phyloP scores from a whole-genome alignment of 2,797 vertebrate genomes.

The Steatocranus sp. region DNA sequence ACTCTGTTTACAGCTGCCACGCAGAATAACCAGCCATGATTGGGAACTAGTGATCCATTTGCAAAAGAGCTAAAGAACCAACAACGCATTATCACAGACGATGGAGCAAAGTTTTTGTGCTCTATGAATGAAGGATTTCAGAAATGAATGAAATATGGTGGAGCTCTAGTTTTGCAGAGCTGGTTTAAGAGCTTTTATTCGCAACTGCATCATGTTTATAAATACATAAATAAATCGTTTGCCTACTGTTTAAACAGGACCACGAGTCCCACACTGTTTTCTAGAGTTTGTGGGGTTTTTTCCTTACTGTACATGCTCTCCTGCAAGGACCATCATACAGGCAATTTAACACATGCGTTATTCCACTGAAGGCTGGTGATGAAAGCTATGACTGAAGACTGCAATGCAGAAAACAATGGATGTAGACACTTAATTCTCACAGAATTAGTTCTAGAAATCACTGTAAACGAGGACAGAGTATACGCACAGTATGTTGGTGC shows the following conservation, averaged over 20 bases:
- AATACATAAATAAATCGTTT: not conserved
- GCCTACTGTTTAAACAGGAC: not conserved
- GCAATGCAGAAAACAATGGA: not conserved
- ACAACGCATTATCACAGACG: constrained; percentile 13
- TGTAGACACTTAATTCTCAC: not conserved
- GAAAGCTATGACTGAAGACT: not conserved
- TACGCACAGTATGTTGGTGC: not conserved
- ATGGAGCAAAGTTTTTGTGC: not conserved
- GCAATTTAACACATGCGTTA: not conserved
- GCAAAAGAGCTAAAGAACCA: constrained; percentile 17
- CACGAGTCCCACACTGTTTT: not conserved
- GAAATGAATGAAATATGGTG: not conserved
- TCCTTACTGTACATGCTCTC: not conserved
- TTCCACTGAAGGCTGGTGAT: not conserved
- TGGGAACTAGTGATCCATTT: constrained; percentile 22
- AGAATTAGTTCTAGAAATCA: no score
- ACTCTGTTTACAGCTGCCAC: constrained; percentile 63
- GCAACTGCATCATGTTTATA: not conserved
- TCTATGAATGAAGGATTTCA: not conserved
- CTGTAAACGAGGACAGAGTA: not conserved
- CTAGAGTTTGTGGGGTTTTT: accelerated
- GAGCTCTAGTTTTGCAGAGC: not conserved
- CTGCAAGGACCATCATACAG: not conserved
- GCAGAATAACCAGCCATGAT: constrained; percentile 52
- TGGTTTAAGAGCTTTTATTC: not conserved